A percentile compares a stretch with the other conserved stretches of the same genome.
Evolutionary conservation across 1,140 invertebrate species (phyloP).

Genomic region (Trachelipus rathkii): DNA sequence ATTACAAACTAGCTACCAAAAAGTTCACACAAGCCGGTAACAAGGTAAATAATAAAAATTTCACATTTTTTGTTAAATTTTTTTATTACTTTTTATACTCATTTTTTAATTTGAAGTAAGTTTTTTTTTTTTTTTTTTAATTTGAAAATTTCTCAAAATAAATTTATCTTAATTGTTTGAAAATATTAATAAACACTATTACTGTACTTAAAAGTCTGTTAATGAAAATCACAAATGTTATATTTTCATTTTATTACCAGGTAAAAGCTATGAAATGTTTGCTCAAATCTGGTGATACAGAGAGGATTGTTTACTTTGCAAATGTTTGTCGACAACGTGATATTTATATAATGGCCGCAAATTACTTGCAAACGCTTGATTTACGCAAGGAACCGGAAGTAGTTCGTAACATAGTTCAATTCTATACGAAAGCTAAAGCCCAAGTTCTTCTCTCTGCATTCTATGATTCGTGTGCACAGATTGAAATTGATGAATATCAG

Average conservation of each 20-base stretch:
- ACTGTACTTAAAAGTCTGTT: too few relatives aligned
- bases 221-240: too few relatives aligned
- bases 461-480: conserved; percentile 89
- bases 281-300: conserved; percentile 92
- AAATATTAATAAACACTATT: too few relatives aligned
- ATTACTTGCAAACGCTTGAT: conserved; percentile 89
- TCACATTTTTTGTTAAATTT: too few relatives aligned
- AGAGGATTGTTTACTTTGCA: conserved; percentile 94
- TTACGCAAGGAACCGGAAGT: conserved; percentile 86
- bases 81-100: too few relatives aligned
- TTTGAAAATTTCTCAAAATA: too few relatives aligned
- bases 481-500: conserved; percentile 75
- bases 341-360: conserved; percentile 80
- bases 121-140: too few relatives aligned
- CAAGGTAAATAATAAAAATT: conserved; percentile 48
- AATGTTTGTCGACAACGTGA: conserved; percentile 86
- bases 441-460: conserved; percentile 85
- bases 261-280: conserved; percentile 90
- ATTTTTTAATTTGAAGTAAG: too few relatives aligned
- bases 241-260: conserved; percentile 50
- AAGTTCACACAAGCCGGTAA: conserved; percentile 94
- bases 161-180: too few relatives aligned
- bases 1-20: conserved; percentile 95
- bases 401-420: conserved; percentile 85
- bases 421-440: conserved; percentile 91